Evolutionary conservation across 2,797 vertebrate genomes (phyloP).

Genomic region (Gila robusta): DNA sequence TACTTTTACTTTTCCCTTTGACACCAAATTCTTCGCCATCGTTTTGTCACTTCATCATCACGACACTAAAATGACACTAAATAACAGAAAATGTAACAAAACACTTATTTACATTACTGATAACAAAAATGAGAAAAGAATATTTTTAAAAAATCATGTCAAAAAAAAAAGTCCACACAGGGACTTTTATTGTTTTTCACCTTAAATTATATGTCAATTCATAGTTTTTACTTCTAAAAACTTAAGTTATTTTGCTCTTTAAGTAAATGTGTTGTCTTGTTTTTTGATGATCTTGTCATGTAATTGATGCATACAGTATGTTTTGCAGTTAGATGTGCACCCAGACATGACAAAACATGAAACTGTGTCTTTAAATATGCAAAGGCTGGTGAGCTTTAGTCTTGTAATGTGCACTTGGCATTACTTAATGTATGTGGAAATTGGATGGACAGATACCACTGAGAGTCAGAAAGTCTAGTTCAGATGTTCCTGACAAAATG

Average conservation of each 20-base stretch:
- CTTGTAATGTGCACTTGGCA: neutral
- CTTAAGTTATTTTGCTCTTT: neutral
- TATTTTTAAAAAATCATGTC: too few relatives aligned
- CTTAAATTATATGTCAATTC: neutral
- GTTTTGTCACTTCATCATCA: neutral
- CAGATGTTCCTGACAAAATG: conserved; percentile 17
- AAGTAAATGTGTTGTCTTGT: neutral
- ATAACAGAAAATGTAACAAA: too few relatives aligned
- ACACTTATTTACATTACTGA: too few relatives aligned
- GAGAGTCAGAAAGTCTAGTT: conserved; percentile 1
- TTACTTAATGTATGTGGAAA: neutral
- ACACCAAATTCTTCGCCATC: too few relatives aligned
- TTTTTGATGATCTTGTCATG: neutral
- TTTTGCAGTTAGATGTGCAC: neutral
- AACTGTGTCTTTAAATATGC: neutral
- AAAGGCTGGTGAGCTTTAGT: neutral
- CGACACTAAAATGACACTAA: neutral
- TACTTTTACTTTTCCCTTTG: neutral
- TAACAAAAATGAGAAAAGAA: neutral
- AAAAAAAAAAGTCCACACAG: neutral
- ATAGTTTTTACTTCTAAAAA: neutral
- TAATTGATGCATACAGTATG: neutral
- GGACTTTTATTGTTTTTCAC: neutral
- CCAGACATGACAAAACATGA: neutral
- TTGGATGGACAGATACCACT: neutral